These are phyloP conservation scores for Drosophila kuntzei DNA, from an alignment of 2,888 invertebrate genomes.

Conservation along the genomic window DNA sequence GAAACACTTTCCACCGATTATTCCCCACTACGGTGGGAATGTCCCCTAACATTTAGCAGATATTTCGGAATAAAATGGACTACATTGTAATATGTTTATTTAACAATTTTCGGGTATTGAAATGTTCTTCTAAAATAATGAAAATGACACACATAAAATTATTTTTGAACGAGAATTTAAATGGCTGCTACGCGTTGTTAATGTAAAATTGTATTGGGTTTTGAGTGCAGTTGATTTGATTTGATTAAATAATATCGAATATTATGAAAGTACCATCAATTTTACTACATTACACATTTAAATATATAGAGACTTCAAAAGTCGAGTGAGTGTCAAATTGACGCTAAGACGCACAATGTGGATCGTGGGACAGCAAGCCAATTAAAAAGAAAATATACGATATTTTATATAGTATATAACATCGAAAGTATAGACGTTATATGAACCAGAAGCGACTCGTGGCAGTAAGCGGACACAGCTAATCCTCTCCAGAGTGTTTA, in stretches of 20 bases:
- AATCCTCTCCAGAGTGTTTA: conserved; percentile 1
- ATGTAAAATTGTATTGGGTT: background rate
- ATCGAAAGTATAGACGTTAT: conserved; percentile 31
- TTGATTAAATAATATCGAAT: conserved; percentile 26
- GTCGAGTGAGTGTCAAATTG: conserved; percentile 32
- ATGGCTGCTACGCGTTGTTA: conserved; percentile 34
- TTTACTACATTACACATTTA: conserved; percentile 50
- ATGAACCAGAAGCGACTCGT: conserved; percentile 22
- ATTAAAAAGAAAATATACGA: conserved; percentile 51
- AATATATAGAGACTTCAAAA: conserved; percentile 30
- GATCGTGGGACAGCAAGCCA: conserved; percentile 36
- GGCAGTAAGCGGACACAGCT: conserved; percentile 2
- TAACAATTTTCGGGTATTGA: conserved; percentile 24
- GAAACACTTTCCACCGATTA: background rate
- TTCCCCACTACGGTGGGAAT: background rate
- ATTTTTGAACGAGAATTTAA: conserved; percentile 40
- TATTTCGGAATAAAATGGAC: conserved; percentile 7
- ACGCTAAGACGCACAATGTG: conserved; percentile 12
- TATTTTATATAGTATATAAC: conserved; percentile 40
- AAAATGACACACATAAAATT: conserved; percentile 13
- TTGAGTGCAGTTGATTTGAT: conserved; percentile 1
- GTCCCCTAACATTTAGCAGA: background rate
- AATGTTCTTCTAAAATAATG: conserved; percentile 22
- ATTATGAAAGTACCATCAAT: conserved; percentile 17
- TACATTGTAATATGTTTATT: conserved; percentile 43